Conservation (phyloP, 2,797 vertebrate species). For the Thalassophryne amazonica region DNA sequence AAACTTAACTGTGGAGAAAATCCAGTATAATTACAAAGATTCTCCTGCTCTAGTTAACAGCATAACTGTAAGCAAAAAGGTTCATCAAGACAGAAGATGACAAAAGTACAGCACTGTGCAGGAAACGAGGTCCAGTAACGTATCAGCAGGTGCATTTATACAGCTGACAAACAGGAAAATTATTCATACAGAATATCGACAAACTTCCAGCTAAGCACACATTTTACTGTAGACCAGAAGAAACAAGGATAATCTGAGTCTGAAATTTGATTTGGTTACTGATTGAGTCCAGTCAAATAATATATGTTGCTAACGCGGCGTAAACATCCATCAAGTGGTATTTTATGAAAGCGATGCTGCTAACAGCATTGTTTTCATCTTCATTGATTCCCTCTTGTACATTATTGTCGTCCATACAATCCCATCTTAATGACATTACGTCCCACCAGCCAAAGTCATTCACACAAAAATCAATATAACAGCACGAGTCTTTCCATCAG, state of each 20-base stretch:
- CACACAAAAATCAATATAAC: conserved; percentile 63
- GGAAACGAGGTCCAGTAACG: too few relatives aligned
- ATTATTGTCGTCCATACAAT: conserved; percentile 62
- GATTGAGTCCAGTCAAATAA: conserved; percentile 37
- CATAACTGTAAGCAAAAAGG: too few relatives aligned
- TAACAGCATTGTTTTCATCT: conserved; percentile 49
- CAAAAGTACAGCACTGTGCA: not conserved
- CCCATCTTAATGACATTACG: conserved; percentile 64
- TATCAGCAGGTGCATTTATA: not conserved
- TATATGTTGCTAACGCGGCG: conserved; percentile 45
- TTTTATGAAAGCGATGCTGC: conserved; percentile 54
- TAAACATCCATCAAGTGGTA: conserved; percentile 57
- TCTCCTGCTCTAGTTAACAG: too few relatives aligned
- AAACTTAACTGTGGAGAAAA: too few relatives aligned
- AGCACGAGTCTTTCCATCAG: conserved; percentile 63
- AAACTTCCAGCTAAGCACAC: not conserved
- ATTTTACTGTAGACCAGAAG: conserved; percentile 10
- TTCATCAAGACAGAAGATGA: not conserved
- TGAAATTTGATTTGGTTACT: conserved; percentile 39
- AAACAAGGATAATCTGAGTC: conserved; percentile 35
- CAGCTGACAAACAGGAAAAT: not conserved
- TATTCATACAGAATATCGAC: not conserved
- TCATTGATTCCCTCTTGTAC: conserved; percentile 52
- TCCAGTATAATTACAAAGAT: too few relatives aligned
- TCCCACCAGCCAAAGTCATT: conserved; percentile 62